Percentiles rank a stretch among this genome's conserved stretches.
Evolutionary conservation across 2,113 vertebrate species (phyloP).

Genomic region (Porphyrio hochstetteri): DNA sequence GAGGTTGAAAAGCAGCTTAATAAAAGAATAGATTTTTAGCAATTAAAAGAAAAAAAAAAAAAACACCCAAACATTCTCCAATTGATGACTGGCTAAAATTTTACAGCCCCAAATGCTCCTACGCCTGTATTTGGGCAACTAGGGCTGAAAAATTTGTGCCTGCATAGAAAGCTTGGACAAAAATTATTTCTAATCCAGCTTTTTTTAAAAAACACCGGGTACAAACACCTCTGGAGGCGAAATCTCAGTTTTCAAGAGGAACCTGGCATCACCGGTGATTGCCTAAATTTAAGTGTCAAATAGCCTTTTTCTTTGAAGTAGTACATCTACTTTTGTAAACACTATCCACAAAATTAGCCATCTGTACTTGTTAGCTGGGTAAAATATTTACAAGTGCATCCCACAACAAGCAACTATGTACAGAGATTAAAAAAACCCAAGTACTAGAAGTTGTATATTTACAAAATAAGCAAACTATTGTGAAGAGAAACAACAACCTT

Average conservation of each 20-base stretch:
- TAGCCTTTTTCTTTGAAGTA: slow-evolving; percentile 76
- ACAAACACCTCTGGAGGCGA: slow-evolving; percentile 54
- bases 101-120: slow-evolving; percentile 57
- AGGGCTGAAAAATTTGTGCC: slow-evolving; percentile 50
- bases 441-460: slow-evolving; percentile 69
- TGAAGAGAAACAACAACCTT: slow-evolving; percentile 69
- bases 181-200: slow-evolving; percentile 64
- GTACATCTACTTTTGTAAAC: slow-evolving; percentile 81
- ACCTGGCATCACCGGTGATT: slow-evolving; percentile 69
- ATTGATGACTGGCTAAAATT: slow-evolving; percentile 64
- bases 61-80: slow-evolving; percentile 35
- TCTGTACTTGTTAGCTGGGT: slow-evolving; percentile 76
- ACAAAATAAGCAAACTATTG: slow-evolving; percentile 61
- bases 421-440: slow-evolving; percentile 73
- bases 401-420: slow-evolving; percentile 79
- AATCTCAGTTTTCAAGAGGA: slow-evolving; percentile 69
- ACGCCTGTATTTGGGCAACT: not conserved
- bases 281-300: slow-evolving; percentile 70
- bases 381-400: slow-evolving; percentile 79
- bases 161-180: slow-evolving; percentile 56
- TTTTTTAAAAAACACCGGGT: slow-evolving; percentile 66
- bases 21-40: slow-evolving; percentile 59
- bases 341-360: slow-evolving; percentile 80
- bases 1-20: slow-evolving; percentile 70
- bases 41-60: slow-evolving; percentile 24